Evolutionary conservation across 1,140 invertebrate genomes (phyloP).

Genomic region (Drosophila tristis): DNA sequence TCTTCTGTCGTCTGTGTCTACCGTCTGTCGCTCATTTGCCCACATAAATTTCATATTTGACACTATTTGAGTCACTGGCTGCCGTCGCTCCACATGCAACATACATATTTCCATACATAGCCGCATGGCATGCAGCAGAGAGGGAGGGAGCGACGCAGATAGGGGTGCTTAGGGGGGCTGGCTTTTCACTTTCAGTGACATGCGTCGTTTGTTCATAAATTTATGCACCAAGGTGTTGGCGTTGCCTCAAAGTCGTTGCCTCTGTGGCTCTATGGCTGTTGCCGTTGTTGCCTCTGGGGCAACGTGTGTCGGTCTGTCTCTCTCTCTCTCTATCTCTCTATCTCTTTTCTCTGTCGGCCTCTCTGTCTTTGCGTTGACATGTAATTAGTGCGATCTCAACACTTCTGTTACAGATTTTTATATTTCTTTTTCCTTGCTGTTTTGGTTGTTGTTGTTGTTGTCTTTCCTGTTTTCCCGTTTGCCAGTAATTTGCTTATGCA

Average conservation of each 20-base stretch:
- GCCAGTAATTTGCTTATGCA: slow-evolving; percentile 67
- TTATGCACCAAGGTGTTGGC: slow-evolving; percentile 79
- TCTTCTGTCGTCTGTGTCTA: slow-evolving; percentile 14
- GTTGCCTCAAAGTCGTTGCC: slow-evolving; percentile 34
- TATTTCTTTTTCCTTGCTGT: background rate
- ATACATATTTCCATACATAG: slow-evolving; percentile 32
- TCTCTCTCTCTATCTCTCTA: slow-evolving; percentile 15
- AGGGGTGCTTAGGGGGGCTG: background rate
- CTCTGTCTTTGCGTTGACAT: slow-evolving; percentile 60
- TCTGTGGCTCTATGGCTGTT: slow-evolving; percentile 4
- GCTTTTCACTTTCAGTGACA: slow-evolving; percentile 44
- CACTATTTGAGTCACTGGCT: slow-evolving; percentile 59
- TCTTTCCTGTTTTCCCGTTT: slow-evolving; percentile 12
- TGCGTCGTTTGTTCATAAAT: slow-evolving; percentile 75
- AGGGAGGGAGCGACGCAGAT: background rate
- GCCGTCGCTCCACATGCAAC: slow-evolving; percentile 61
- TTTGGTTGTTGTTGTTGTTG: slow-evolving; percentile 6
- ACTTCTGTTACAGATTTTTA: slow-evolving; percentile 70
- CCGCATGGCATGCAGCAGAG: slow-evolving; percentile 6
- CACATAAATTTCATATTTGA: slow-evolving; percentile 80
- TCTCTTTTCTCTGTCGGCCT: slow-evolving; percentile 14
- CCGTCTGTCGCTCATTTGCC: slow-evolving; percentile 45
- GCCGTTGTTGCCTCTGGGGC: slow-evolving; percentile 42
- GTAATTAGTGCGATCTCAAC: slow-evolving; percentile 81
- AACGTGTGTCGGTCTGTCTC: slow-evolving; percentile 30